Conservation (phyloP, 1,140 invertebrate species). For the Lithobius niger region DNA sequence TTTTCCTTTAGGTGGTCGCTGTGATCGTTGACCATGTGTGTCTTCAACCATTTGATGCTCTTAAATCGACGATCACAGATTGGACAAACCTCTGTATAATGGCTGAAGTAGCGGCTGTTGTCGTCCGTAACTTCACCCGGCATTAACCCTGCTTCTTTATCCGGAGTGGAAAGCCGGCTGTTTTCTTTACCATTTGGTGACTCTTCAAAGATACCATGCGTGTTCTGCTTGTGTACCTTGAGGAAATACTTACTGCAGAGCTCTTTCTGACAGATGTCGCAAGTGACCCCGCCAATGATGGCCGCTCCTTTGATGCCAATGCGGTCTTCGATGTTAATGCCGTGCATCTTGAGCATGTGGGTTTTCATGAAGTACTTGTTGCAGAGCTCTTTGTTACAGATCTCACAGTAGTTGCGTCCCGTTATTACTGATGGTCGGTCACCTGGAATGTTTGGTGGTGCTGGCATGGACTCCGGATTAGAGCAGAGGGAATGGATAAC, state of each 20-base stretch:
- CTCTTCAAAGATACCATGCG: conserved; percentile 81
- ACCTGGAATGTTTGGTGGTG: neutral
- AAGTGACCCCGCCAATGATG: conserved; percentile 80
- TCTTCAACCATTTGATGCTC: conserved; percentile 76
- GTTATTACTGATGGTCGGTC: conserved; percentile 37
- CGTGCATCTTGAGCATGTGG: conserved; percentile 99
- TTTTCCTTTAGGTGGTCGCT: conserved; percentile 49
- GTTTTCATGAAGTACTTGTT: conserved; percentile 99
- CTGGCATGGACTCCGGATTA: neutral
- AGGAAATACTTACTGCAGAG: conserved; percentile 95
- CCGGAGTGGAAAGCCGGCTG: conserved; percentile 6
- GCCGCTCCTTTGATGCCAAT: conserved; percentile 29
- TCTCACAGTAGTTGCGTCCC: conserved; percentile 80
- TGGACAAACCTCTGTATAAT: conserved; percentile 57
- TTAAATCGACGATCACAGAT: conserved; percentile 76
- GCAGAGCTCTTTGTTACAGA: conserved; percentile 98
- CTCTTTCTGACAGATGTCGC: conserved; percentile 95
- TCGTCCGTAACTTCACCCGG: conserved; percentile 35
- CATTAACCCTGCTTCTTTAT: conserved; percentile 20
- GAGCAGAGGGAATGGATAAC: conserved; percentile 9
- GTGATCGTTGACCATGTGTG: conserved; percentile 76
- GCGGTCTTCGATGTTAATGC: conserved; percentile 72
- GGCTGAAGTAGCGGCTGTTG: conserved; percentile 47
- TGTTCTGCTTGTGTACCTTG: conserved; percentile 93
- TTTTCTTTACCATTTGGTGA: conserved; percentile 14